A percentile compares a stretch with the other conserved stretches of the same genome.
phyloP scores from a whole-genome alignment of 1,140 invertebrate species.

The Samia ricini region DNA sequence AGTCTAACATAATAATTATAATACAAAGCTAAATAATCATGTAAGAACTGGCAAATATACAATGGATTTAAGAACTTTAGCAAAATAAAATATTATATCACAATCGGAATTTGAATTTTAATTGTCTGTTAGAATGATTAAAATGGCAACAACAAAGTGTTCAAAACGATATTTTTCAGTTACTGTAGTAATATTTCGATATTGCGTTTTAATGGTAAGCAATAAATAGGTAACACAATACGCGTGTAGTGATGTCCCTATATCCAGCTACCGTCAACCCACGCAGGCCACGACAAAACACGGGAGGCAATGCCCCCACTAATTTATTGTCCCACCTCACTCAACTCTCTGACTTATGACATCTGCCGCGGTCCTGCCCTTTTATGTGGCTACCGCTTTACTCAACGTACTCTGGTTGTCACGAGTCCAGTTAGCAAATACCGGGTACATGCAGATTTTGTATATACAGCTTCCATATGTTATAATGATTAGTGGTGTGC shows the following conservation, averaged over 20 bases:
- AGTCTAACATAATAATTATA: no score
- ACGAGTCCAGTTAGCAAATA: slow-evolving; percentile 2
- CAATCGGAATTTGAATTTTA: no score
- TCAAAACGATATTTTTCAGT: background rate
- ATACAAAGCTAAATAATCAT: no score
- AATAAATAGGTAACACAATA: slow-evolving; percentile 36
- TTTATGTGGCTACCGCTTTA: slow-evolving; percentile 27
- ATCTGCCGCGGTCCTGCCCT: slow-evolving; percentile 29
- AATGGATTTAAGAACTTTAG: no score
- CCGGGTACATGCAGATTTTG: background rate
- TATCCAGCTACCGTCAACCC: slow-evolving; percentile 35
- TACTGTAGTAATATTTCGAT: background rate
- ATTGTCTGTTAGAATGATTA: no score
- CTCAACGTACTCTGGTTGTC: slow-evolving; percentile 22
- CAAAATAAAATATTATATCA: no score
- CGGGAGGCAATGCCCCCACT: slow-evolving; percentile 39
- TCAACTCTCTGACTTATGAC: slow-evolving; percentile 57
- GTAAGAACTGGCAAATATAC: no score
- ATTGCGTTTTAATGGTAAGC: background rate
- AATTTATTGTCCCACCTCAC: slow-evolving; percentile 53
- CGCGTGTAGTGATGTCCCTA: slow-evolving; percentile 11
- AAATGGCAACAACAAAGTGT: background rate
- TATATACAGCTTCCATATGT: no score
- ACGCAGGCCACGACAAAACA: slow-evolving; percentile 30
- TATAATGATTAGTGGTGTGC: no score